Evolutionary conservation across 1,140 invertebrate genomes (phyloP).

Genomic region (Aphaenogaster ashmeadi): DNA sequence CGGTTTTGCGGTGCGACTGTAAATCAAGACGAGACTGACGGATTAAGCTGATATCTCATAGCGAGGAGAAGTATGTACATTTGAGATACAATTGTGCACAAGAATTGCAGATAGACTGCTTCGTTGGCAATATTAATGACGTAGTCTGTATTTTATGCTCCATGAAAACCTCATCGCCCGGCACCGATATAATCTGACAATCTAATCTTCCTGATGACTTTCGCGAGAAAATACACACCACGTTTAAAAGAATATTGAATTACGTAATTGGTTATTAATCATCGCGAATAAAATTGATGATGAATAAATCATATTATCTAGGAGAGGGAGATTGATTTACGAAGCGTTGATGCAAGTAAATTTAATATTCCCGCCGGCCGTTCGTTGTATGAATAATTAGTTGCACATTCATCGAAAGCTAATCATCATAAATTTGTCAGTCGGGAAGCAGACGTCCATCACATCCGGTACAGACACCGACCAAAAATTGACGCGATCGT

Average conservation of each 20-base stretch:
- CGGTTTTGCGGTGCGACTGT: slow-evolving; percentile 2
- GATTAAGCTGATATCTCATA: slow-evolving; percentile 32
- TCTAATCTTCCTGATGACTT: slow-evolving; percentile 32
- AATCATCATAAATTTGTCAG: slow-evolving; percentile 72
- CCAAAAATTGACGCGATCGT: slow-evolving; percentile 68
- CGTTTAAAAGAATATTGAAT: slow-evolving; percentile 10
- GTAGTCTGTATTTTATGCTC: neutral
- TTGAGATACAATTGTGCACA: slow-evolving; percentile 25
- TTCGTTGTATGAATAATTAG: slow-evolving; percentile 57
- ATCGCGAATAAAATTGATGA: slow-evolving; percentile 39
- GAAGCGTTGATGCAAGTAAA: slow-evolving; percentile 35
- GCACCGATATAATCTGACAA: slow-evolving; percentile 15
- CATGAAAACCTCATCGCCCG: slow-evolving; percentile 6
- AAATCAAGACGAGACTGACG: slow-evolving; percentile 30
- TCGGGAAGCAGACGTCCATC: slow-evolving; percentile 44
- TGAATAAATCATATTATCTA: slow-evolving; percentile 45
- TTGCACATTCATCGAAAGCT: slow-evolving; percentile 51
- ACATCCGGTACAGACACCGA: slow-evolving; percentile 7
- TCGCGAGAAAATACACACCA: slow-evolving; percentile 38
- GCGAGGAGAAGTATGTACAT: neutral
- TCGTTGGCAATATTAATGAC: slow-evolving; percentile 34
- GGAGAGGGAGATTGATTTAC: slow-evolving; percentile 65
- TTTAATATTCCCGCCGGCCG: slow-evolving; percentile 43
- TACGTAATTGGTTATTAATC: slow-evolving; percentile 47
- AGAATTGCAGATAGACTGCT: slow-evolving; percentile 20